Evolutionary conservation across 1,140 invertebrate species (phyloP), one percentile per base, ranked within the genome.

Genomic region (Holotrichia oblita): DNA sequence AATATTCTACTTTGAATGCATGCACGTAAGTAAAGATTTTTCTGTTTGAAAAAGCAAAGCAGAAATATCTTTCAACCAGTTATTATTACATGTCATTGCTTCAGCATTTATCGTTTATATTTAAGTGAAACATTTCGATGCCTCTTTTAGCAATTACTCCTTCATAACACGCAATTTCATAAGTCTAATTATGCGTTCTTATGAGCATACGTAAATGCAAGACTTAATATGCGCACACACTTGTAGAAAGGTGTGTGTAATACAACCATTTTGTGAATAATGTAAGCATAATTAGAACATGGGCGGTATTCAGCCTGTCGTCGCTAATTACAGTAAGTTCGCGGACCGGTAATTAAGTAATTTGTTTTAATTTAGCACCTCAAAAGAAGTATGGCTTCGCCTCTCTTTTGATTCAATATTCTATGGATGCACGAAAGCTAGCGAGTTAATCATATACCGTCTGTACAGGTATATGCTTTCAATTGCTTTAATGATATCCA

Each of bases 311-410:
- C 77, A 78, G 59, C 74, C 76, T 77, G 77, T 77, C 77, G 77
- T 80, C 81, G 81, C 81, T 81, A 82, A 82, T 82, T 82, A 82
- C 80, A 69, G 78, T 72, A 76, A 77, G 77, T 80, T 78, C 8
- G 22, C 61, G 22, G 7, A 22, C 22, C 61, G 73, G 79, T 82
- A 82, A 82, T 82, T 82, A 82, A 82, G 80, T 82, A 82, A 82
- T 82, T 77, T 81, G 79, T 82, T 81, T 81, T 76, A 79, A 79
- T 79, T 80, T 69, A 69, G 22, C 24, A 69, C 61, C 61, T 27
- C 22, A 22, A 69, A 69, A 69, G 61, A 8, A 69, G 27, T 69
- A 69, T 69, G 20, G 22, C 61, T 55, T n/a, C 61, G 61, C 22
- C 8, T 20, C 61, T 69, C 61, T 27, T 69, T 69, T 69, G 8